phyloP scores from a whole-genome alignment of 1,140 invertebrate genomes.

The Orchesella cincta region DNA sequence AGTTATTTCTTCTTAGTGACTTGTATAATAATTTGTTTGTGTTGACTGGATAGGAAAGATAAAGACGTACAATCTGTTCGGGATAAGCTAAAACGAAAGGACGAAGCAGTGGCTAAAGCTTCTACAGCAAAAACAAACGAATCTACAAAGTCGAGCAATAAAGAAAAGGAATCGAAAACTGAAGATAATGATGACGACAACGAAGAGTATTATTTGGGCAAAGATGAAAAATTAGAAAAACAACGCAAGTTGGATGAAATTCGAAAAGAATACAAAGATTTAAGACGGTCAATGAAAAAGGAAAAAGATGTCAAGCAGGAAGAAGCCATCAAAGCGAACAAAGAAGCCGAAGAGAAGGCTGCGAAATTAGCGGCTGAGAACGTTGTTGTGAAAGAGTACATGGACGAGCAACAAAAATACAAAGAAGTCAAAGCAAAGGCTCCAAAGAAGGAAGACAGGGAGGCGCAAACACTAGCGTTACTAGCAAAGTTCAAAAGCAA shows the following conservation, averaged over 20 bases:
- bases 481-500: constrained; percentile 82
- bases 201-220: constrained; percentile 69
- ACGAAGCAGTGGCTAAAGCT: constrained; percentile 29
- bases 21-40: too few species aligned
- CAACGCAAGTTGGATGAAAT: constrained; percentile 67
- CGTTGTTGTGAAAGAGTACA: constrained; percentile 71
- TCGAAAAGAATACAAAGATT: constrained; percentile 59
- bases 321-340: constrained; percentile 53
- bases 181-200: constrained; percentile 53
- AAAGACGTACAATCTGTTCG: constrained; percentile 15
- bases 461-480: constrained; percentile 69
- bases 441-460: constrained; percentile 65
- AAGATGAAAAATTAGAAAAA: constrained; percentile 66
- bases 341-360: constrained; percentile 56
- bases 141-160: too few species aligned
- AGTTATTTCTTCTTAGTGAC: too few species aligned
- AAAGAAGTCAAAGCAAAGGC: constrained; percentile 67
- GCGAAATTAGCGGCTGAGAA: constrained; percentile 59
- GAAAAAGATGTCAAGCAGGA: constrained; percentile 57
- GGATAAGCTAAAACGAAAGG: constrained; percentile 43
- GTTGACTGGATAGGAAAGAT: too few species aligned
- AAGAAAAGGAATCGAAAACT: constrained; percentile 20
- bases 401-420: constrained; percentile 76
- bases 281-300: constrained; percentile 65
- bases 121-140: constrained; percentile 30